Conservation (phyloP, 1,140 invertebrate species). For the Goniozus legneri region DNA sequence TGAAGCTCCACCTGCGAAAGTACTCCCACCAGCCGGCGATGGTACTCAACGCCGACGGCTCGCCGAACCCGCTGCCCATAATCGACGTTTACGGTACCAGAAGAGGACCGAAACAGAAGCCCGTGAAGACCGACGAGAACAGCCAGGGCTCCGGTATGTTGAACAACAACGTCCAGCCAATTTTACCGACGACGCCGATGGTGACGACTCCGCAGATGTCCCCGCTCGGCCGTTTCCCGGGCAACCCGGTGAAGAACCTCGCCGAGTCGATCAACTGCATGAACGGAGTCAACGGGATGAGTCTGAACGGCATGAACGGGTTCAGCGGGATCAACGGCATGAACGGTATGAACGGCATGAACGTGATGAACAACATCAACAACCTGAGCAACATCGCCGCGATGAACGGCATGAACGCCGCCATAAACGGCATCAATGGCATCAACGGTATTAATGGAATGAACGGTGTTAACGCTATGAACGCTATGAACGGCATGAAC, state of each 20-base stretch:
- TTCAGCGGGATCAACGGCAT: not conserved
- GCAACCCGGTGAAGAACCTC: too few species aligned
- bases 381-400: not conserved
- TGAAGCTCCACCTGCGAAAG: conserved; percentile 94
- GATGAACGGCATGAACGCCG: not conserved
- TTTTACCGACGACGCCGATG: not conserved
- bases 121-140: conserved; percentile 20
- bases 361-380: not conserved
- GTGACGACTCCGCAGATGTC: not conserved
- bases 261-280: not conserved
- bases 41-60: conserved; percentile 83
- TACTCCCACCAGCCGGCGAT: conserved; percentile 83
- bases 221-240: not conserved
- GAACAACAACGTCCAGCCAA: conserved; percentile 7
- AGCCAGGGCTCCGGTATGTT: conserved; percentile 26
- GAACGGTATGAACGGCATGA: not conserved
- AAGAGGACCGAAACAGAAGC: conserved; percentile 76
- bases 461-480: not conserved
- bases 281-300: conserved; percentile 3
- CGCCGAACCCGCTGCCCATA: conserved; percentile 79
- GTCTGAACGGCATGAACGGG: not conserved
- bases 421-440: too few species aligned
- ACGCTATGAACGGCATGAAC: too few species aligned
- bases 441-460: not conserved
- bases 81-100: conserved; percentile 89